Conservation (phyloP, 2,113 vertebrate species). For the Pluvianellus socialis region DNA sequence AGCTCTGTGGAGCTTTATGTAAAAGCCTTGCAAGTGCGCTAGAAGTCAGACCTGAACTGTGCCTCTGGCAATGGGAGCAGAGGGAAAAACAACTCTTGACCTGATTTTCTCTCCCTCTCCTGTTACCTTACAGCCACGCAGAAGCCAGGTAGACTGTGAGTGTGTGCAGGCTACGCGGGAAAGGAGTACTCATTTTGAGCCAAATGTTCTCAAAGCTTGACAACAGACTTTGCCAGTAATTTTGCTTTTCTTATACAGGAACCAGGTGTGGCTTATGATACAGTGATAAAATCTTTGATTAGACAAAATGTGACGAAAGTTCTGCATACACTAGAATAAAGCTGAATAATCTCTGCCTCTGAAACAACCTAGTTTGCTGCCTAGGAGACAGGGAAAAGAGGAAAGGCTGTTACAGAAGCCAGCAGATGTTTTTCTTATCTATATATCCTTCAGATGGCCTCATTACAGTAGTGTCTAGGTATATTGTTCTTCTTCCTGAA, state of each 20-base stretch:
- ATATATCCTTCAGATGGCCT: slow-evolving; percentile 2
- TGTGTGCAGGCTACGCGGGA: not conserved
- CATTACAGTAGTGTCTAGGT: not conserved
- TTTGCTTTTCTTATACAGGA: slow-evolving; percentile 36
- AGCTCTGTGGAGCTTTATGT: not conserved
- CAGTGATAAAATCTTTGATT: slow-evolving; percentile 42
- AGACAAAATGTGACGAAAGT: slow-evolving; percentile 2
- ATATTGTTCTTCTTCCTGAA: slow-evolving; percentile 27
- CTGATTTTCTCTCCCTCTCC: slow-evolving; percentile 38
- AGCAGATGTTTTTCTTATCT: slow-evolving; percentile 51
- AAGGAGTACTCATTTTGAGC: not conserved
- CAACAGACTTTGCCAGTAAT: slow-evolving; percentile 1
- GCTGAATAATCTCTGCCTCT: not conserved
- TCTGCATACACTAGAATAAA: not conserved
- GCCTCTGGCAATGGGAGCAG: slow-evolving; percentile 7
- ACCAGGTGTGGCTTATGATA: slow-evolving; percentile 40
- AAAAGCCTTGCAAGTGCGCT: not conserved
- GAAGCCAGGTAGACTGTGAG: slow-evolving; percentile 11
- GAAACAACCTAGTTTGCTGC: not conserved
- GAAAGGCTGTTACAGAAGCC: not conserved
- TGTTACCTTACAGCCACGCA: not conserved
- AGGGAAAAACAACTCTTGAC: slow-evolving; percentile 42
- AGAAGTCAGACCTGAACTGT: not conserved
- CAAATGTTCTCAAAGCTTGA: slow-evolving; percentile 2
- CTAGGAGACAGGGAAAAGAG: slow-evolving; percentile 22